Percentiles rank a stretch among this genome's conserved stretches.
phyloP scores from a whole-genome alignment of 2,113 vertebrate genomes.

The Xenotilapia caudafasciata region DNA sequence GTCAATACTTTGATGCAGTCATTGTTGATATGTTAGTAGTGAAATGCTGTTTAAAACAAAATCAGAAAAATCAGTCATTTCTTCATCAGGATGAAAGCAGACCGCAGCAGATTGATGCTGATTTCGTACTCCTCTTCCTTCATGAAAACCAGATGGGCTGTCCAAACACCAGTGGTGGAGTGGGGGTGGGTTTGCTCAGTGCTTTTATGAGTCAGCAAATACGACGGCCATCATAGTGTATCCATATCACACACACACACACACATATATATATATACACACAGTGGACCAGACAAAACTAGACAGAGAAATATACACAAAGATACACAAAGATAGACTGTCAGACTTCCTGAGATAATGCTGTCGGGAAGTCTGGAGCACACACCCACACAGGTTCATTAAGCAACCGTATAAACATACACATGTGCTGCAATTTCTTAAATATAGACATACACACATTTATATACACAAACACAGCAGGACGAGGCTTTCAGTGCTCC shows the following conservation, averaged over 20 bases:
- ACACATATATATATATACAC: rapidly evolving
- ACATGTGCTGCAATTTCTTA: neutral
- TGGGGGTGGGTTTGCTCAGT: neutral
- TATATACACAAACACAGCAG: slow-evolving; percentile 27
- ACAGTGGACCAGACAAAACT: slow-evolving; percentile 26
- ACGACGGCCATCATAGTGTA: slow-evolving; percentile 9
- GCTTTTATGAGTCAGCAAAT: slow-evolving; percentile 7
- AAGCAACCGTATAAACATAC: slow-evolving; percentile 24
- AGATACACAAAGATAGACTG: slow-evolving; percentile 27
- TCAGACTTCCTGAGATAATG: slow-evolving; percentile 10
- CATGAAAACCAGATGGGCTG: slow-evolving; percentile 65
- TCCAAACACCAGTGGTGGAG: neutral
- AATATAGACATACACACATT: slow-evolving; percentile 20
- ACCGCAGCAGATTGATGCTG: slow-evolving; percentile 25
- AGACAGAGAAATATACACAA: slow-evolving; percentile 39
- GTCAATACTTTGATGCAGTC: neutral
- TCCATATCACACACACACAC: slow-evolving; percentile 40
- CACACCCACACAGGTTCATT: slow-evolving; percentile 37
- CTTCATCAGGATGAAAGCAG: slow-evolving; percentile 49
- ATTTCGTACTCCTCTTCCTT: slow-evolving; percentile 8
- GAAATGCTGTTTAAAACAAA: neutral
- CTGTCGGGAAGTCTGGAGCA: slow-evolving; percentile 17
- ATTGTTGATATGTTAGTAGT: neutral
- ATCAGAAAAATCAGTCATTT: neutral
- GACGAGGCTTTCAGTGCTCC: neutral